phyloP scores from a whole-genome alignment of 1,140 invertebrate genomes.

The Panagrolaimus sp. region DNA sequence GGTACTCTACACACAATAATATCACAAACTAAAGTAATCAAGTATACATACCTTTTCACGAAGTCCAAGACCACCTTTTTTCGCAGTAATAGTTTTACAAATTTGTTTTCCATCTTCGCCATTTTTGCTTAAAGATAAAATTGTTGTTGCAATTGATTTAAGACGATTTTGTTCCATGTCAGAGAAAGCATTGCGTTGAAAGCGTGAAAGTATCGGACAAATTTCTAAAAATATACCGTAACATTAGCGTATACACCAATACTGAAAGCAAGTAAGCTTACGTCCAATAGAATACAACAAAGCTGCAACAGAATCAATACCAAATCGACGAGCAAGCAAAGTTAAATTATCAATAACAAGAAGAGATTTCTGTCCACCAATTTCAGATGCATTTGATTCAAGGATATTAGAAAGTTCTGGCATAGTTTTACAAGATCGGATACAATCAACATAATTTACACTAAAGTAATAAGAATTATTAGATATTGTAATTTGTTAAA shows the following conservation, averaged over 20 bases:
- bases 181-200: background rate
- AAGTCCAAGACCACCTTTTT: background rate
- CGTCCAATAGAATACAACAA: background rate
- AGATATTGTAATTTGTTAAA: background rate
- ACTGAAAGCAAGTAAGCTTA: background rate
- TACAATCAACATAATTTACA: background rate
- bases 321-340: background rate
- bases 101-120: background rate
- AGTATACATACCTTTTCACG: conserved; percentile 2
- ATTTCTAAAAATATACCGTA: background rate
- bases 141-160: background rate
- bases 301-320: background rate
- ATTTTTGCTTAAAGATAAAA: background rate
- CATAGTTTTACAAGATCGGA: background rate
- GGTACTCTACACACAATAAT: no score
- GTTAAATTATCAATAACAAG: background rate
- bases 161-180: background rate
- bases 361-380: background rate
- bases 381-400: background rate
- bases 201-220: background rate
- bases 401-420: background rate
- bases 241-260: no score
- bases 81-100: background rate
- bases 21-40: background rate
- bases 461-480: no score